A percentile compares a stretch with the other conserved stretches of the same genome.
These are phyloP conservation scores for Lucilia cuprina DNA, from an alignment of 1,140 invertebrate species.

Conservation along the genomic window DNA sequence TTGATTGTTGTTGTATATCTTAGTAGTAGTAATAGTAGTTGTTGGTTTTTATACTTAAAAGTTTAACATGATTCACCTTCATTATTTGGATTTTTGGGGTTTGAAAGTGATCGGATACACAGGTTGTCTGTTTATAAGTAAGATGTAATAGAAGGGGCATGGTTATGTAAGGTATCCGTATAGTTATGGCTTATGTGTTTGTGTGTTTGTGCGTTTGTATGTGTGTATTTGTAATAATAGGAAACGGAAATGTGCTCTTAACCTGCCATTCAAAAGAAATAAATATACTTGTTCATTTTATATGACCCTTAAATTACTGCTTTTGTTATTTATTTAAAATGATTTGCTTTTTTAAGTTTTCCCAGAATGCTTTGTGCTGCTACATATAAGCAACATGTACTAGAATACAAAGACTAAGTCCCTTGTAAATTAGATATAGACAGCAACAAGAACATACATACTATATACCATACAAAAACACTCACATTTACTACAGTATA, in stretches of 20 bases:
- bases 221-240: neutral
- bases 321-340: neutral
- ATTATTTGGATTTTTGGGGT: neutral
- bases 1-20: neutral
- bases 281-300: neutral
- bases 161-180: neutral
- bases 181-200: neutral
- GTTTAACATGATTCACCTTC: neutral
- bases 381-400: no score
- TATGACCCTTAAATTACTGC: neutral
- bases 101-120: neutral
- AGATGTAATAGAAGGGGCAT: neutral
- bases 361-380: no score
- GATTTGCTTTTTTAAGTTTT: neutral
- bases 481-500: no score
- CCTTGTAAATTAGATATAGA: no score
- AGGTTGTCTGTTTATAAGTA: neutral
- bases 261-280: neutral
- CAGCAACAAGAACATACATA: no score
- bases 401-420: no score
- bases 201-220: neutral
- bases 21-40: neutral
- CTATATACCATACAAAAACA: no score
- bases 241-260: conserved; percentile 7
- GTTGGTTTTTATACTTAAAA: neutral